phyloP scores from a whole-genome alignment of 2,113 vertebrate species.

The Butorides virescens region DNA sequence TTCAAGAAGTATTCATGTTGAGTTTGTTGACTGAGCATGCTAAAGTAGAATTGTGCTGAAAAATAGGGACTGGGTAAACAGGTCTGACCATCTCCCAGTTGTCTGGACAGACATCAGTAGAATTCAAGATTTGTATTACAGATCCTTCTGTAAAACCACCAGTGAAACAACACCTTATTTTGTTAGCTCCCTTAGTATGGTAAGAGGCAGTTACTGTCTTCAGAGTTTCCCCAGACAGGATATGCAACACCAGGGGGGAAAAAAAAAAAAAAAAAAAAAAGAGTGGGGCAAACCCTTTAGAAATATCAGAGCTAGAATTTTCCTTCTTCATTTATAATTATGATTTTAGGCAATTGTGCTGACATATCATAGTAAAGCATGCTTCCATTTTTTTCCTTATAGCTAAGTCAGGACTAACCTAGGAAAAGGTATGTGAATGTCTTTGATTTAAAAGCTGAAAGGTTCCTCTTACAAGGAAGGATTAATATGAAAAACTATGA shows the following conservation, averaged over 20 bases:
- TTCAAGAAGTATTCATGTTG: background rate
- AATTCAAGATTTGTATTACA: background rate
- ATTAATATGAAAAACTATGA: background rate
- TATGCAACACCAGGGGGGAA: background rate
- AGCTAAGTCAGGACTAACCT: background rate
- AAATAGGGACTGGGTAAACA: background rate
- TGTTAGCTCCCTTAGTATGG: background rate
- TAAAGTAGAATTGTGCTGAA: background rate
- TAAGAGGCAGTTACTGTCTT: background rate
- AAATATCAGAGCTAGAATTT: background rate
- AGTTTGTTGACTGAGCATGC: background rate
- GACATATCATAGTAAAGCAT: background rate
- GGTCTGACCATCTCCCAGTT: background rate
- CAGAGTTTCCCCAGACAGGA: background rate
- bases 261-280: background rate
- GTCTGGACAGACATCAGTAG: background rate
- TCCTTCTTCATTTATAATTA: background rate
- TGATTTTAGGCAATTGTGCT: background rate
- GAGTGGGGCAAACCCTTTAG: background rate
- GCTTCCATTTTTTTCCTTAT: background rate
- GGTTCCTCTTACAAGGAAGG: background rate
- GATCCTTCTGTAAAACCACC: background rate
- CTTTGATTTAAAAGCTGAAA: background rate
- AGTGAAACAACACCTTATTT: background rate
- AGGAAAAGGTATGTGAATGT: background rate